Evolutionary conservation across 2,797 vertebrate species (phyloP), one percentile per base, ranked within the genome.

Genomic region (Spea hammondii): DNA sequence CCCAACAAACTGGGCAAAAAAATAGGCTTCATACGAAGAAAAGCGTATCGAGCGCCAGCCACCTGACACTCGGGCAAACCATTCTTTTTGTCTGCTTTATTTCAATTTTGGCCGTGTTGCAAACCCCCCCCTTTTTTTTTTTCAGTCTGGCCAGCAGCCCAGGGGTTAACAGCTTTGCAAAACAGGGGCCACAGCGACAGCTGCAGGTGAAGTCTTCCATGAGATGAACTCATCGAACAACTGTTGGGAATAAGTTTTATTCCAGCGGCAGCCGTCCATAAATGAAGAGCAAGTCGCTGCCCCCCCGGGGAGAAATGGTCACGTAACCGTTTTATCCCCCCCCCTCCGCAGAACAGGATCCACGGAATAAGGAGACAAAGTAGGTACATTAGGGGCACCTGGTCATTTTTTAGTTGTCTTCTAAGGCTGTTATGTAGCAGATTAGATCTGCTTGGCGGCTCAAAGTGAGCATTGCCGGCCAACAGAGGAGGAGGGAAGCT

Each of bases 181-280:
- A 84, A 85, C 87, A 85, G 85, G 82, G 70, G 59, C 32, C 79
- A 32, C 32, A 82, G 85, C 80, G 87, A 88, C 89, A 91, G 89
- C 89, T 90, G 89, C 86, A 86, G 60, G 17, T 9, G 83, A 87
- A 76, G 68, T 82, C 80, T 88, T 89, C 86, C 89, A 89, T 86
- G 86, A 86, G 89, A 88, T 89, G 89, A 90, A 89, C 87, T 89
- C 88, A 90, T 87, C 32, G 85, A 86, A 88, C 89, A 91, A 90
- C 89, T 90, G 89, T 86, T 88, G 83, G 84, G 85, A 9, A 87
- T 88, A 86, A 86, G 83, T 86, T 86, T 86, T 85, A 85, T 88
- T 83, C 62, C 72, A 73, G 47, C 59, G 77, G 85, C 84, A 85
- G 84, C 68, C 84, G 80, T 62, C 86, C 80, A 83, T 84, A 69